These are phyloP conservation scores for Vulpes vulpes DNA, from an alignment of 2,113 vertebrate species.

Conservation along the genomic window DNA sequence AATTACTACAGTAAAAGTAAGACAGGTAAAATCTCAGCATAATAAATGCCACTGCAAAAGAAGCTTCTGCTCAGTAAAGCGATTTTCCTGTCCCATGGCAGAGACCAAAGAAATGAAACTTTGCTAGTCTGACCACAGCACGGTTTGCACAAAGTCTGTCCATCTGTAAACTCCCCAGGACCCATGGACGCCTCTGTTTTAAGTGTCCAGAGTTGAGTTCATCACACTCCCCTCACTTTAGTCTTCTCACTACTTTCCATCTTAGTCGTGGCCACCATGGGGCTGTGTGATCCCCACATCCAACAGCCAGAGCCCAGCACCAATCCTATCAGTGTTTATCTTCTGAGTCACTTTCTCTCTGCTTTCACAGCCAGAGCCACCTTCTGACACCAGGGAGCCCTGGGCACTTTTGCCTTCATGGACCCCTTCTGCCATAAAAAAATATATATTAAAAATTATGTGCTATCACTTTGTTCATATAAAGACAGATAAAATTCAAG, in stretches of 20 bases:
- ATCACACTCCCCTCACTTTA: neutral
- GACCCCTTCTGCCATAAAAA: neutral
- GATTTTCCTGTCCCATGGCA: neutral
- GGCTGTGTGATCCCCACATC: too few species aligned
- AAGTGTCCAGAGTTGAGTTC: neutral
- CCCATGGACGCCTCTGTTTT: neutral
- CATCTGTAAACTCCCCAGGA: neutral
- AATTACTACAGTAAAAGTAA: neutral
- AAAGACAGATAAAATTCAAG: neutral
- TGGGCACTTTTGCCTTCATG: neutral
- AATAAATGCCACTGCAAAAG: neutral
- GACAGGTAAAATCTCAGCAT: neutral
- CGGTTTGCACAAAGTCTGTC: neutral
- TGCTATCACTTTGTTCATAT: neutral
- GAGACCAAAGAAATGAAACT: neutral
- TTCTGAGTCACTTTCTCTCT: neutral
- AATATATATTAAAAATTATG: neutral
- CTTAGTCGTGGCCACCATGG: neutral
- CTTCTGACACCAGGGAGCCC: neutral
- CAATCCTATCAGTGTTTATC: neutral
- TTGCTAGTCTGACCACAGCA: neutral
- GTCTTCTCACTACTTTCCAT: neutral
- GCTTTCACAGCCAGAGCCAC: neutral
- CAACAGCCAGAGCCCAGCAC: rapidly evolving
- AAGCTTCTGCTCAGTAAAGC: neutral